Conservation (phyloP, 1,140 invertebrate species). For the Drosophila baimaii region DNA sequence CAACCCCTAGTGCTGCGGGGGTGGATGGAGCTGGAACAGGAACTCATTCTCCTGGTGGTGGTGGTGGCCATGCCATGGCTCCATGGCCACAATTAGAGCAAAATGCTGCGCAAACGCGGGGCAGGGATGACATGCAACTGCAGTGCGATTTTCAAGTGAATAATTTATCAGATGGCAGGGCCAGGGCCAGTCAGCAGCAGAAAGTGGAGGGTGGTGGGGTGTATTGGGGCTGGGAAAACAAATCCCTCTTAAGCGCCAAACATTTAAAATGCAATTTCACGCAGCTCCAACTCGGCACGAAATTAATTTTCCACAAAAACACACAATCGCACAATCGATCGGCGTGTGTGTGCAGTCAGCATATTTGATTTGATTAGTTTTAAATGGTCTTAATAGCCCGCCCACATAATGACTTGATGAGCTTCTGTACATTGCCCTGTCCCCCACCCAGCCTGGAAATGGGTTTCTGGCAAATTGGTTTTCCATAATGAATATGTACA, state of each 20-base stretch:
- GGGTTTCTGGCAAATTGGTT: constrained; percentile 58
- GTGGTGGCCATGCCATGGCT: constrained; percentile 20
- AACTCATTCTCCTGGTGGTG: not conserved
- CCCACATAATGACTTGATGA: constrained; percentile 78
- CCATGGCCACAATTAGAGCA: constrained; percentile 75
- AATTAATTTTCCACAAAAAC: constrained; percentile 77
- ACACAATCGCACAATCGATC: constrained; percentile 39
- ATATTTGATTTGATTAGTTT: constrained; percentile 81
- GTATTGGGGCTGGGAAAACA: constrained; percentile 24
- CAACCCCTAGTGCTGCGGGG: constrained; percentile 43
- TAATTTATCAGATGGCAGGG: constrained; percentile 53
- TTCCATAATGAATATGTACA: constrained; percentile 76
- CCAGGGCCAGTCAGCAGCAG: constrained; percentile 14
- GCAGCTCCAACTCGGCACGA: constrained; percentile 46
- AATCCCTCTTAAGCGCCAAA: constrained; percentile 72
- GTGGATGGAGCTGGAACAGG: constrained; percentile 16
- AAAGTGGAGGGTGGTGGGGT: constrained; percentile 1
- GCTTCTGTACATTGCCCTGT: constrained; percentile 14
- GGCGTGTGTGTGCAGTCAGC: constrained; percentile 43
- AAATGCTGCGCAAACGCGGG: constrained; percentile 75
- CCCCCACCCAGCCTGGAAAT: constrained; percentile 23
- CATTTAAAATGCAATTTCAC: constrained; percentile 80
- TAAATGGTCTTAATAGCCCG: constrained; percentile 75
- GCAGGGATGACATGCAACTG: constrained; percentile 27
- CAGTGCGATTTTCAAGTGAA: constrained; percentile 64